Conservation (phyloP, 2,797 vertebrate genomes). For the Channallabes apus region DNA sequence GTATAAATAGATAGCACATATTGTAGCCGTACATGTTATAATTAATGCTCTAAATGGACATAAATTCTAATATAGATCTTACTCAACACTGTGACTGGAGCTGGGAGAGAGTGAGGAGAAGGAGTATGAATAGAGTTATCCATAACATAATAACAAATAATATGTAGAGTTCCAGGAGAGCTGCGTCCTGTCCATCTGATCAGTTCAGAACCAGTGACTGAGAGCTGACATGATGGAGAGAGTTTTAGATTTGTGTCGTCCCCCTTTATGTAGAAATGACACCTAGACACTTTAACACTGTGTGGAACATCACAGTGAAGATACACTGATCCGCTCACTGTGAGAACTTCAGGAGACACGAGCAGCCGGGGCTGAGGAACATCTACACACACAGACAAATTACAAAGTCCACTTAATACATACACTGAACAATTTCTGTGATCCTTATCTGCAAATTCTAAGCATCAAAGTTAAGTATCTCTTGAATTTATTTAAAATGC, state of each 20-base stretch:
- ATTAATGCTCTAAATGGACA: too few species aligned
- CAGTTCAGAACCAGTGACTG: conserved; percentile 15
- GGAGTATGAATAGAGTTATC: not conserved
- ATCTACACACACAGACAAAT: not conserved
- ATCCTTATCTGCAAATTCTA: too few species aligned
- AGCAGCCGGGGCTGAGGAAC: not conserved
- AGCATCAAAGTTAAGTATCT: too few species aligned
- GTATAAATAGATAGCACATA: too few species aligned
- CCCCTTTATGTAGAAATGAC: too few species aligned
- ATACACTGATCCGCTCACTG: too few species aligned
- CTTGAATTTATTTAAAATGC: too few species aligned
- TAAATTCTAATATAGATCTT: not conserved
- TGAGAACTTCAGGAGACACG: conserved; percentile 9
- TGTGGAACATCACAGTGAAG: too few species aligned
- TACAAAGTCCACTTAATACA: not conserved
- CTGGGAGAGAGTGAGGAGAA: conserved; percentile 9
- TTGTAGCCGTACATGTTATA: too few species aligned
- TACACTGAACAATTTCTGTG: not conserved
- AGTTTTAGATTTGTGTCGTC: too few species aligned
- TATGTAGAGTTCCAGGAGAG: not conserved
- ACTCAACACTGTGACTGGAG: conserved; percentile 9
- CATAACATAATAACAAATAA: not conserved
- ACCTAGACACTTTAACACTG: too few species aligned
- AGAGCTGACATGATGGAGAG: conserved; percentile 3
- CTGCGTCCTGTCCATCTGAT: conserved; percentile 11